Percentiles rank a stretch among this genome's conserved stretches.
Evolutionary conservation across 2,113 vertebrate genomes (phyloP).

Genomic region (Seriola dumerili): DNA sequence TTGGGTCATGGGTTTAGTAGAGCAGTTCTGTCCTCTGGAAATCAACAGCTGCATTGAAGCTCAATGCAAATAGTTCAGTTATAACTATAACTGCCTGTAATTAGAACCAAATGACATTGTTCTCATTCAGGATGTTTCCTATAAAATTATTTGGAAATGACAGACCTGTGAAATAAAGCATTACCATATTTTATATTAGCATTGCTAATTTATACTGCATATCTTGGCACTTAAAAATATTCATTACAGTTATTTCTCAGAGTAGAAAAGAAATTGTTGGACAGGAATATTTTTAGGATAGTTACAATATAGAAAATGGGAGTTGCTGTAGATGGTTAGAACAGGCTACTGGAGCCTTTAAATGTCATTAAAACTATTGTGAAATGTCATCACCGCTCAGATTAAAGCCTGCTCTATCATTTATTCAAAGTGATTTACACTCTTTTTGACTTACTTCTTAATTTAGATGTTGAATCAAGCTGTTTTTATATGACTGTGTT

Average conservation of each 20-base stretch:
- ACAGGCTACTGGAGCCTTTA: constrained; percentile 35
- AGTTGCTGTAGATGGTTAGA: constrained; percentile 25
- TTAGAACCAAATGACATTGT: background rate
- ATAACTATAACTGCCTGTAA: background rate
- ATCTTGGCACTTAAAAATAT: constrained; percentile 3
- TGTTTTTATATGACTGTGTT: constrained; percentile 15
- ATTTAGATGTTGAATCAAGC: constrained; percentile 1
- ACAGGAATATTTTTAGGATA: background rate
- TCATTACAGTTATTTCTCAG: background rate
- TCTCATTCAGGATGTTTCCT: background rate
- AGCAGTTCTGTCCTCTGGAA: background rate
- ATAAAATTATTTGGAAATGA: background rate
- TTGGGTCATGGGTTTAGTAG: background rate
- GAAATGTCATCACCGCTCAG: constrained; percentile 46
- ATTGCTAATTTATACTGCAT: background rate
- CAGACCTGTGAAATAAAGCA: constrained; percentile 23
- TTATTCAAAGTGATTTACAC: background rate
- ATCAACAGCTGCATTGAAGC: background rate
- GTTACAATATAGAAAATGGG: background rate
- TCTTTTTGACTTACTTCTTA: constrained; percentile 7
- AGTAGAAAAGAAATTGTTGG: background rate
- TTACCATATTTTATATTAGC: background rate
- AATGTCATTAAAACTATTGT: constrained; percentile 13
- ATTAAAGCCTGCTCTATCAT: constrained; percentile 46
- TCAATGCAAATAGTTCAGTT: background rate